Evolutionary conservation across 2,113 vertebrate genomes (phyloP).

Genomic region (cattle (Bos taurus)): DNA sequence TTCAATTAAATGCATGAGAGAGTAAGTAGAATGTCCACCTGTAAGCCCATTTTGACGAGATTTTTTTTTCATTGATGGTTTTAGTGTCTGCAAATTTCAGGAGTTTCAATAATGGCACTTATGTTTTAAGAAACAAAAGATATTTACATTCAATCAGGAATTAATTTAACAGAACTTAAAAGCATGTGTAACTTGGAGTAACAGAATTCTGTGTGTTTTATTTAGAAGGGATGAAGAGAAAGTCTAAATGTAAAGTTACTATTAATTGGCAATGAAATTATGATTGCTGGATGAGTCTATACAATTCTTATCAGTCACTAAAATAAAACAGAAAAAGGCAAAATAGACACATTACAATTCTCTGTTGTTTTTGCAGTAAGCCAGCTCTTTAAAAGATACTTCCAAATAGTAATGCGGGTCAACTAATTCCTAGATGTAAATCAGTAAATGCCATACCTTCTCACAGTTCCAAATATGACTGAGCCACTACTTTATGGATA

Average conservation of each 20-base stretch:
- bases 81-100: constrained; percentile 58
- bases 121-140: constrained; percentile 43
- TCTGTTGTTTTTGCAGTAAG: neutral
- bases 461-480: neutral
- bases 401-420: neutral
- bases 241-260: neutral
- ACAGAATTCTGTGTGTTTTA: neutral
- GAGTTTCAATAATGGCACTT: constrained; percentile 44
- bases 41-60: constrained; percentile 70
- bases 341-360: neutral
- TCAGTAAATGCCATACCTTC: neutral
- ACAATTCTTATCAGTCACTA: neutral
- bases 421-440: neutral
- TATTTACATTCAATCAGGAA: constrained; percentile 37
- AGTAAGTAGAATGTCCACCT: constrained; percentile 77
- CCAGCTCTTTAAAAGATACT: neutral
- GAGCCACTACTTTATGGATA: neutral
- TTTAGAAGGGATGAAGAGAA: neutral
- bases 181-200: neutral
- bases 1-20: constrained; percentile 72
- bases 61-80: constrained; percentile 54
- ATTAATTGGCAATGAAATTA: neutral
- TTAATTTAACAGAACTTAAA: constrained; percentile 32
- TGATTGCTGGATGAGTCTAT: neutral
- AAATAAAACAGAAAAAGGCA: neutral